A percentile compares a stretch with the other conserved stretches of the same genome.
Conservation (phyloP, 2,888 invertebrate species). For the Thereva nobilitata region DNA sequence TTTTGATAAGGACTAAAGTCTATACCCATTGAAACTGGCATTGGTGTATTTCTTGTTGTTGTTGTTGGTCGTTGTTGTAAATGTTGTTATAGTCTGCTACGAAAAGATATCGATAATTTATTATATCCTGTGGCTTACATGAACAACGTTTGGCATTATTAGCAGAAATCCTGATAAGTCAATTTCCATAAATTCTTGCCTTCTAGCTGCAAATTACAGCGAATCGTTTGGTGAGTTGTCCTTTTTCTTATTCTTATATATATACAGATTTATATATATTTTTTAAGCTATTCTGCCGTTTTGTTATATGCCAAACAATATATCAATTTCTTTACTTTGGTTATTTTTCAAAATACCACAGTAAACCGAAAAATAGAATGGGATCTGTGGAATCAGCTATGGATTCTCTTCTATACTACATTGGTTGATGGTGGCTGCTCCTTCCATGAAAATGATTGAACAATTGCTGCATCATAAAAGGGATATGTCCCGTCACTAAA, state of each 20-base stretch:
- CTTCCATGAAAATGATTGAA: conserved; percentile 26
- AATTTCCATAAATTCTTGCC: conserved; percentile 25
- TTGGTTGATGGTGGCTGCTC: background rate
- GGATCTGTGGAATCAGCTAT: too few relatives aligned
- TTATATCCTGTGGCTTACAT: too few relatives aligned
- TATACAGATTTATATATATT: too few relatives aligned
- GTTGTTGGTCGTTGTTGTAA: too few relatives aligned
- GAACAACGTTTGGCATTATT: background rate
- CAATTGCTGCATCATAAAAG: conserved; percentile 29
- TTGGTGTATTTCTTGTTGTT: too few relatives aligned
- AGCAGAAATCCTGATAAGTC: conserved; percentile 28
- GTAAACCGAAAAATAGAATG: too few relatives aligned
- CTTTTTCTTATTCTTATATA: background rate
- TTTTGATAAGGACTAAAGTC: too few relatives aligned
- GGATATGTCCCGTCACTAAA: conserved; percentile 30
- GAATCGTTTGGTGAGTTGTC: conserved; percentile 14
- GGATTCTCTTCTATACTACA: too few relatives aligned
- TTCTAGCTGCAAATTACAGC: conserved; percentile 23
- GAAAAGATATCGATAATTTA: too few relatives aligned
- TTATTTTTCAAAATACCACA: conserved; percentile 20
- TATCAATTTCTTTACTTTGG: conserved; percentile 29
- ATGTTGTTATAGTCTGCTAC: too few relatives aligned
- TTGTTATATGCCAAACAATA: conserved; percentile 12
- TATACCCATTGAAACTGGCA: too few relatives aligned
- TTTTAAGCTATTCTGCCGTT: too few relatives aligned